phyloP scores from a whole-genome alignment of 2,888 invertebrate genomes.

The Pycnomerus fuliginosus region DNA sequence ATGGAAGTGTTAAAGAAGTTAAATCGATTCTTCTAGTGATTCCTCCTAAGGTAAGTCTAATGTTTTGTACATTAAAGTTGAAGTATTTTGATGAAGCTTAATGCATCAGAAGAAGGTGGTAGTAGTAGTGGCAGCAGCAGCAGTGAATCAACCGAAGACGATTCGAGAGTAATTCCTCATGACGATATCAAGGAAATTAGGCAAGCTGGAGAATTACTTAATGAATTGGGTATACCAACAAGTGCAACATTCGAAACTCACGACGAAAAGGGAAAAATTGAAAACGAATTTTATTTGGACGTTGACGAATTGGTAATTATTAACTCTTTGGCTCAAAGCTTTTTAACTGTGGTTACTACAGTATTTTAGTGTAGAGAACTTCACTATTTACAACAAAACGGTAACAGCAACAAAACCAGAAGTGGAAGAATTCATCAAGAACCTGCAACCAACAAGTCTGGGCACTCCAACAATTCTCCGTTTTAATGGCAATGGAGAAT shows the following conservation, averaged over 20 bases:
- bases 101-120: neutral
- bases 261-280: slow-evolving; percentile 2
- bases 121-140: slow-evolving; percentile 3
- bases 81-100: neutral
- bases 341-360: no score
- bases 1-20: slow-evolving; percentile 5
- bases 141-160: slow-evolving; percentile 5
- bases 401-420: no score
- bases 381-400: no score
- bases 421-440: no score
- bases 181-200: slow-evolving; percentile 2
- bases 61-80: neutral
- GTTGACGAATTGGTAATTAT: slow-evolving; percentile 13
- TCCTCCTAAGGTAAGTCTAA: no score
- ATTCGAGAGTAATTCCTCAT: slow-evolving; percentile 5
- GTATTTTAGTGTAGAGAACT: no score
- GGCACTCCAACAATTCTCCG: no score
- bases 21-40: slow-evolving; percentile 10
- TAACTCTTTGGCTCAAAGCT: no score
- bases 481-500: no score
- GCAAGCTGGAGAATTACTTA: slow-evolving; percentile 4
- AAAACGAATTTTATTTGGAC: slow-evolving; percentile 8
- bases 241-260: slow-evolving; percentile 2
- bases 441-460: no score
- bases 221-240: slow-evolving; percentile 4